Base-by-base conservation (phyloP, 2,797 vertebrate species). In the Cirrhinus molitorella region DNA sequence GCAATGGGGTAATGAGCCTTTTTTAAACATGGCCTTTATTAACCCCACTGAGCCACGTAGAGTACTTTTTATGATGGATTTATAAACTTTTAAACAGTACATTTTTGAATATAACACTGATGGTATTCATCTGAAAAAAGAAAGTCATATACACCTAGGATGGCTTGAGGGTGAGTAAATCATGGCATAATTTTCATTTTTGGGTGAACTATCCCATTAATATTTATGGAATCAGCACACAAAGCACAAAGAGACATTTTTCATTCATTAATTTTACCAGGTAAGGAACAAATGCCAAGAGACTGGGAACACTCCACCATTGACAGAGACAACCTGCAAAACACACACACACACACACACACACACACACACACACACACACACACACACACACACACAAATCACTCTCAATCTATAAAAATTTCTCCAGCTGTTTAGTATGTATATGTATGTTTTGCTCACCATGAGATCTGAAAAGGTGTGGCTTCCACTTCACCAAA, bases 261-360 rank as follows among this genome's bases (percentile, higher is more conserved):
- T 40, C 11, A 25, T 37, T 40, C 8, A 25, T 55, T 10, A 0
- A 45, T 13, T 85, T 85, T 90, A 98, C 97, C 97, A 92, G 97
- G 97, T 78, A 98, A 92, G 12, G 96, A 94, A 89, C 96, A 97
- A 61, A 98, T 94, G 63, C 97, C 97, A 9, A 98, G 92, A 87
- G 93, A 93, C 80, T 96, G 93, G 0, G 95, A 94, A 74, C 92
- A 93, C 25, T 95, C 95, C 55, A 94, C 93, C 57, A 91, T 87
- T 25, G 96, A 93, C 90, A 98, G 90, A 51, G 96, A 90, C 59
- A 98, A 88, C 97, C 98, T 98, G 83, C 11, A 53, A 78, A 71
- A 53, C 43, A 85, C 43, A 65, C 61, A 76, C 21, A 82, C 59
- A 51, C n/a, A n/a, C n/a, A 53, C 43, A 85, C 43, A 65, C 61